A percentile compares a stretch with the other conserved stretches of the same genome.
Evolutionary conservation across 1,140 invertebrate species (phyloP).

Genomic region (Drosophila subobscura): DNA sequence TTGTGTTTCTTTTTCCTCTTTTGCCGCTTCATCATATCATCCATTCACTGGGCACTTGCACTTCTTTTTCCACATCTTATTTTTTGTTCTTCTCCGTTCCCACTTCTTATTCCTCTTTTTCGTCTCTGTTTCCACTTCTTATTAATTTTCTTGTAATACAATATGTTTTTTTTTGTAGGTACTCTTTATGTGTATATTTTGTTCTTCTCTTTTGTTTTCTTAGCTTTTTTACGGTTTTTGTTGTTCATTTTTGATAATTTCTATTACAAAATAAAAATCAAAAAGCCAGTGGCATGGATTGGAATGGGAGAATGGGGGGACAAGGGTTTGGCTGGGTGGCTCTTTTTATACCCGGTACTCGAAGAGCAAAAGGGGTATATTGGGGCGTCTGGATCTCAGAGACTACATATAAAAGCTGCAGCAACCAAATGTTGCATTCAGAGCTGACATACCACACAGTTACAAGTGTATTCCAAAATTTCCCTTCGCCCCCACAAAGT

Average conservation of each 20-base stretch:
- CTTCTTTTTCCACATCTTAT: constrained; percentile 24
- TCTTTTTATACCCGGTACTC: background rate
- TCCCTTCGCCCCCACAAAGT: too few relatives aligned
- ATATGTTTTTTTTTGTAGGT: constrained; percentile 42
- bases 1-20: constrained; percentile 57
- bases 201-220: constrained; percentile 30
- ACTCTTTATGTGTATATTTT: constrained; percentile 20
- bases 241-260: constrained; percentile 30
- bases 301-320: background rate
- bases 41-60: constrained; percentile 3
- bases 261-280: constrained; percentile 38
- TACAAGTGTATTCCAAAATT: too few relatives aligned
- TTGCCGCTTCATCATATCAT: constrained; percentile 1
- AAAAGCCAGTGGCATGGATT: constrained; percentile 1
- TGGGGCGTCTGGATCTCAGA: too few relatives aligned
- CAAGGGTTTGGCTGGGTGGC: background rate
- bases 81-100: background rate
- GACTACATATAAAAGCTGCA: too few relatives aligned
- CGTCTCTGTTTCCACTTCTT: constrained; percentile 15
- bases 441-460: too few relatives aligned
- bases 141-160: constrained; percentile 41
- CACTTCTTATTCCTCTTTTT: constrained; percentile 15
- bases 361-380: too few relatives aligned
- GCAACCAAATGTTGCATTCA: too few relatives aligned
- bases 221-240: constrained; percentile 19